A percentile compares a stretch with the other conserved stretches of the same genome.
phyloP scores from a whole-genome alignment of 2,888 invertebrate genomes.

The Escarpia spicata region DNA sequence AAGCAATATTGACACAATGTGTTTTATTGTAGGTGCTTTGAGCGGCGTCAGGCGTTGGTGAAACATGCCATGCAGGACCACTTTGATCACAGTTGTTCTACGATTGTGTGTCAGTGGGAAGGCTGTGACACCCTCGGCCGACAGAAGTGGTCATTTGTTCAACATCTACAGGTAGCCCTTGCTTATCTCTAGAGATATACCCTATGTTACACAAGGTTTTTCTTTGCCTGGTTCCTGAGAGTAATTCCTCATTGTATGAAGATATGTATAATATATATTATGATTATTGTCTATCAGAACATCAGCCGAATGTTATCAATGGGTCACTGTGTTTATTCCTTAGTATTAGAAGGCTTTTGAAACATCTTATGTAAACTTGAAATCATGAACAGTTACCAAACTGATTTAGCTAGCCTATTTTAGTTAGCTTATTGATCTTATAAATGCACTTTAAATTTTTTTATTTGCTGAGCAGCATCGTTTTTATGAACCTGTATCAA shows the following conservation, averaged over 20 bases:
- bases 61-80: slow-evolving; percentile 87
- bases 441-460: no score
- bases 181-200: neutral
- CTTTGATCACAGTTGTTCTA: slow-evolving; percentile 45
- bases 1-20: neutral
- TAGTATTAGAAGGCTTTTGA: no score
- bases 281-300: neutral
- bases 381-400: no score
- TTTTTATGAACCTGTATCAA: no score
- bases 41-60: slow-evolving; percentile 72
- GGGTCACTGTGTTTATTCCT: no score
- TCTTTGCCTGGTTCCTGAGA: neutral
- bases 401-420: no score
- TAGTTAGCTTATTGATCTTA: no score
- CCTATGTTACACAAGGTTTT: neutral
- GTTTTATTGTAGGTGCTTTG: slow-evolving; percentile 60
- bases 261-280: neutral
- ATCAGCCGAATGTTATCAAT: neutral
- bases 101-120: slow-evolving; percentile 79
- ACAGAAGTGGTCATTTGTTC: slow-evolving; percentile 92
- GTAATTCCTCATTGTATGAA: neutral
- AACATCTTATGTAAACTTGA: no score
- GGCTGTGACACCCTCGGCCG: slow-evolving; percentile 82
- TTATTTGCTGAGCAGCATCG: no score
- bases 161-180: slow-evolving; percentile 78